These are phyloP conservation scores for Sarcophaga caerulescens DNA, from an alignment of 2,888 invertebrate genomes.

Conservation along the genomic window DNA sequence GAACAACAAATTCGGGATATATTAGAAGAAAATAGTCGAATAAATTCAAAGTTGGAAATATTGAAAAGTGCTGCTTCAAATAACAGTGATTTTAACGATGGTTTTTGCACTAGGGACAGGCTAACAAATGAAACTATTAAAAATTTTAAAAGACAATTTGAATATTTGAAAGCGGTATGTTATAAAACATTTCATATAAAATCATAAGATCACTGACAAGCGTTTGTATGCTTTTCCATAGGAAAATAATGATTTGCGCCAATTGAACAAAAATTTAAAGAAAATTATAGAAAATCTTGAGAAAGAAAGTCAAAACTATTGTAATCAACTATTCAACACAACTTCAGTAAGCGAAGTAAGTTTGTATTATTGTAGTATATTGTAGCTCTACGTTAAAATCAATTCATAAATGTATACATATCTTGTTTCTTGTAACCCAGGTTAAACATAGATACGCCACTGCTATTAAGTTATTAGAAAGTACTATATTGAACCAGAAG, in stretches of 20 bases:
- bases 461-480: conserved; percentile 83
- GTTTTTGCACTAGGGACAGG: conserved; percentile 71
- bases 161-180: conserved; percentile 76
- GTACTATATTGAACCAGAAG: conserved; percentile 78
- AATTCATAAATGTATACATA: background rate
- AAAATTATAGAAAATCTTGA: conserved; percentile 86
- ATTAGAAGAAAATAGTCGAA: conserved; percentile 78
- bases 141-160: conserved; percentile 80
- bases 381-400: background rate
- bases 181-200: background rate
- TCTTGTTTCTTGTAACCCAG: conserved; percentile 70
- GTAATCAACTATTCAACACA: conserved; percentile 71
- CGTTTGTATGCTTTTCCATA: conserved; percentile 71
- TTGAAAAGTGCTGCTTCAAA: conserved; percentile 61
- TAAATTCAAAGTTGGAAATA: conserved; percentile 73
- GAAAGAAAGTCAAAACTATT: conserved; percentile 84
- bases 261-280: conserved; percentile 86
- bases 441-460: conserved; percentile 82
- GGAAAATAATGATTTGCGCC: conserved; percentile 86
- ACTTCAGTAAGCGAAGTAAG: conserved; percentile 72
- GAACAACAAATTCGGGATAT: conserved; percentile 76
- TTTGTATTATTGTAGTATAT: background rate
- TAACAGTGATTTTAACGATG: conserved; percentile 67
- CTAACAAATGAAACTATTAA: conserved; percentile 76
- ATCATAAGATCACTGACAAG: background rate